These are phyloP conservation scores for Drosophila setosimentum DNA, from an alignment of 2,888 invertebrate genomes.

Conservation along the genomic window DNA sequence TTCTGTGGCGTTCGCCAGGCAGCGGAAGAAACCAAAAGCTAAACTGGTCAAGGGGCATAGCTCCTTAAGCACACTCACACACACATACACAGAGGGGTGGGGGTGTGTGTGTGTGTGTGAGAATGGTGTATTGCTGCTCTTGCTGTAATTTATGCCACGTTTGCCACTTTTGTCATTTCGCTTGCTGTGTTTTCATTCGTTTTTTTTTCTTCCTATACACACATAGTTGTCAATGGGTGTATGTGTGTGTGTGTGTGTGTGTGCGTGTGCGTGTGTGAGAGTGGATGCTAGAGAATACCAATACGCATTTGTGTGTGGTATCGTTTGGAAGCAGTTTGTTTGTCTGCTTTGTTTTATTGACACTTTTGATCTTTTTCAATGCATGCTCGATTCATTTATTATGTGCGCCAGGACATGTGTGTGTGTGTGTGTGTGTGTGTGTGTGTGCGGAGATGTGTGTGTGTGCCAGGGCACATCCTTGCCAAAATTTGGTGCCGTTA, in stretches of 20 bases:
- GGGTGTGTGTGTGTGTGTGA: conserved; percentile 12
- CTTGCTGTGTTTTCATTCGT: conserved; percentile 43
- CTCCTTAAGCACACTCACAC: conserved; percentile 10
- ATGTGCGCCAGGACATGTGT: conserved; percentile 50
- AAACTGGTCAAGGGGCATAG: conserved; percentile 52
- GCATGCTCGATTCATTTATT: conserved; percentile 79
- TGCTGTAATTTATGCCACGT: conserved; percentile 79
- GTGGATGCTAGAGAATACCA: not conserved
- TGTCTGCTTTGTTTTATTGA: conserved; percentile 78
- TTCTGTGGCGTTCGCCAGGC: conserved; percentile 9
- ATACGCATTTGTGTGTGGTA: conserved; percentile 34
- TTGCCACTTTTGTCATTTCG: conserved; percentile 79
- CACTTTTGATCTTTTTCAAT: conserved; percentile 79
- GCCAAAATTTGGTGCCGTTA: conserved; percentile 51
- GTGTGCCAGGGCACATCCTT: conserved; percentile 20
- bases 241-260: not conserved
- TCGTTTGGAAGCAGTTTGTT: conserved; percentile 57
- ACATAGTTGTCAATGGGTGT: not conserved
- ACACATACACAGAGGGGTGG: not conserved
- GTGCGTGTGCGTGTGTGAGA: not conserved
- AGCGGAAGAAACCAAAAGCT: conserved; percentile 28
- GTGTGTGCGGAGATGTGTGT: not conserved
- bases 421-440: not conserved
- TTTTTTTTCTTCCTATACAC: conserved; percentile 28
- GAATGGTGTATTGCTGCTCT: conserved; percentile 10